Base-by-base conservation (phyloP, 1,140 invertebrate species). In the Diorhabda elongata region DNA sequence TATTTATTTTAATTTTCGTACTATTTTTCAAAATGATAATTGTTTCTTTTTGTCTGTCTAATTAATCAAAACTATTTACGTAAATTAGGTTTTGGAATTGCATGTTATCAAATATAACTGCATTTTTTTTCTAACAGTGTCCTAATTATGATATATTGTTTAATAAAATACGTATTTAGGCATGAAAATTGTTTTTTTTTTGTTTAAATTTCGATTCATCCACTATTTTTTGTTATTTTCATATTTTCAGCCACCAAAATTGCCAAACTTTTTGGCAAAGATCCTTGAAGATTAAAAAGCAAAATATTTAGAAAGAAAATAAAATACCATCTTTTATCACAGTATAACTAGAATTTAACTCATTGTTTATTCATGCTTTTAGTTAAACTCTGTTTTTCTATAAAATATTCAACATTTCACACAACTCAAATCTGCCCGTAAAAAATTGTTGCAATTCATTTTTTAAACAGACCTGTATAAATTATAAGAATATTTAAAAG, bases 241-340 rank as follows among this genome's bases (percentile, higher is more conserved):
- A 58, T 74, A 64, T 74, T 73, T 73, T 74, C 73, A 74, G 73
- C 73, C 73, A 58, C 73, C 73, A 72, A 74, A 74, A 74, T 74
- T 74, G 66, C 67, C 73, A 69, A 69, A 74, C 57, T 74, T 74
- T 69, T 69, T 74, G 73, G 73, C 68, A 60, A 74, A 74, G 71
- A 74, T 74, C 67, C 73, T 74, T 8, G 73, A 74, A 71, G 73
- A 74, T 64, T 71, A 71, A 67, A 57, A 61, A 67, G 26, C 42
- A 42, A 43, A 52, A 42, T 52, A 63, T 61, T 42, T 56, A 45
- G 41, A 64, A 9, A 64, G 52, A 69, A 69, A 26, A 26, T 26
- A 26, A 44, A 64, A 61, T 52, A n/a, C 47, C 47, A 52, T 52
- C 47, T 66, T 26, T 26, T 59, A 58, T 70, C 69, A 70, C 63